Percentiles rank a stretch among this genome's conserved stretches.
Evolutionary conservation across 35 echinoderm and acorn worm genomes (phyloP).

Genomic region (Apostichopus japonicus): DNA sequence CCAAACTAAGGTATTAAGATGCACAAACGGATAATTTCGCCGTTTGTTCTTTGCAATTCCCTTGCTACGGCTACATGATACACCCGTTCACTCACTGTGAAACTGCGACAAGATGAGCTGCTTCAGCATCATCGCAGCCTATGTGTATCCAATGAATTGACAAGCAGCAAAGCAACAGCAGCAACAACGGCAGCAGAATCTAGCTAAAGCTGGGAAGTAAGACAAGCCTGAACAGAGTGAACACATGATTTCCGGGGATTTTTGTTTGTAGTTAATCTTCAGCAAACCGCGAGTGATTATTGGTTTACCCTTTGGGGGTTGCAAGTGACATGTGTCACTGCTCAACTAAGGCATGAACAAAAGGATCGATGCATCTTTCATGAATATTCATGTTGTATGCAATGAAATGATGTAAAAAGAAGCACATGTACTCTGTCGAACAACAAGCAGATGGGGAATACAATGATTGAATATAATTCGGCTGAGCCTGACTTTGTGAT

Average conservation of each 20-base stretch:
- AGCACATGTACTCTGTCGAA: conserved; percentile 34
- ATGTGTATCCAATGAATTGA: conserved; percentile 24
- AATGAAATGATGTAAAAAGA: conserved; percentile 27
- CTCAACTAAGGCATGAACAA: conserved; percentile 28
- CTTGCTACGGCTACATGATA: not conserved
- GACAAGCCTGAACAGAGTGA: conserved; percentile 36
- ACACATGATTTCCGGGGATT: conserved; percentile 48
- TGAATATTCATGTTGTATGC: conserved; percentile 38
- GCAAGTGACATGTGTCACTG: conserved; percentile 48
- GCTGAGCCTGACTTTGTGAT: conserved; percentile 11
- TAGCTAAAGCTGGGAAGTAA: conserved; percentile 6
- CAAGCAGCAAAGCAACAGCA: not conserved
- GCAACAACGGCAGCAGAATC: not conserved
- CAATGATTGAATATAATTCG: conserved; percentile 11
- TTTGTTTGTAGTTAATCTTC: conserved; percentile 54
- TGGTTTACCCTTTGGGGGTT: conserved; percentile 52
- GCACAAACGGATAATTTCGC: not conserved
- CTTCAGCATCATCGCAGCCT: not conserved
- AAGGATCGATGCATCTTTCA: conserved; percentile 22
- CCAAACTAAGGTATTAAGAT: not conserved
- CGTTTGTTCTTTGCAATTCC: conserved; percentile 8
- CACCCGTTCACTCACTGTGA: conserved; percentile 10
- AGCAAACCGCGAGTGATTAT: conserved; percentile 48
- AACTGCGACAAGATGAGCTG: not conserved
- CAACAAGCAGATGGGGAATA: conserved; percentile 28